A percentile compares a stretch with the other conserved stretches of the same genome.
These are phyloP conservation scores for Crenichthys baileyi DNA, from an alignment of 2,797 vertebrate genomes.

Conservation along the genomic window DNA sequence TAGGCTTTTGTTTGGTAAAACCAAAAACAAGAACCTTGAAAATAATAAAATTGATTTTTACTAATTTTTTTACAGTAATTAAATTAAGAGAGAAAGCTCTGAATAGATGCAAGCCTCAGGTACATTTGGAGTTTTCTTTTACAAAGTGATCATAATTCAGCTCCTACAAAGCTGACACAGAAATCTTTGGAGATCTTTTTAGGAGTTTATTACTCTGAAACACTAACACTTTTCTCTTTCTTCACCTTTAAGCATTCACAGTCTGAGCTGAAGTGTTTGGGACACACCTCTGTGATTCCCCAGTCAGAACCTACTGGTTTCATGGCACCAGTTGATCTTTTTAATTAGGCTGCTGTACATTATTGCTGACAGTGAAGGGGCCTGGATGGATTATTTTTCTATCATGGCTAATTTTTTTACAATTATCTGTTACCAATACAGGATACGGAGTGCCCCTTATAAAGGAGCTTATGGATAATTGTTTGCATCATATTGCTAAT, in stretches of 20 bases:
- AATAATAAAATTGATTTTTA: not conserved
- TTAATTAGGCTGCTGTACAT: conserved; percentile 71
- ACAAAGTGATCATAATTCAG: conserved; percentile 10
- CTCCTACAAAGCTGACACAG: conserved; percentile 10
- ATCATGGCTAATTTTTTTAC: conserved; percentile 58
- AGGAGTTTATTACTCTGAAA: conserved; percentile 21
- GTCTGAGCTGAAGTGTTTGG: conserved; percentile 24
- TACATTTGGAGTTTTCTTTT: not conserved
- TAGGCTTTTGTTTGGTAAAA: conserved; percentile 12
- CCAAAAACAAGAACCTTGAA: not conserved
- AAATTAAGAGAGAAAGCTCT: not conserved
- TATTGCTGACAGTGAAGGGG: conserved; percentile 75
- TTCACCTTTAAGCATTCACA: conserved; percentile 31
- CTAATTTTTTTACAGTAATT: conserved; percentile 4
- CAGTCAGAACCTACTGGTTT: conserved; percentile 24
- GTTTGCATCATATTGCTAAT: conserved; percentile 74
- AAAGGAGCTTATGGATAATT: conserved; percentile 58
- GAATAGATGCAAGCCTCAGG: not conserved
- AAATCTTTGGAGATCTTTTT: conserved; percentile 21
- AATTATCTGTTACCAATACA: conserved; percentile 52
- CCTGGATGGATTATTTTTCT: conserved; percentile 32
- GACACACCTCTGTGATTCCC: conserved; percentile 40
- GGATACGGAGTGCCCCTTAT: conserved; percentile 45
- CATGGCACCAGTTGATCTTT: conserved; percentile 35
- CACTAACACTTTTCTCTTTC: conserved; percentile 17